phyloP scores from a whole-genome alignment of 2,797 vertebrate genomes.

The Ptychadena robeensis region DNA sequence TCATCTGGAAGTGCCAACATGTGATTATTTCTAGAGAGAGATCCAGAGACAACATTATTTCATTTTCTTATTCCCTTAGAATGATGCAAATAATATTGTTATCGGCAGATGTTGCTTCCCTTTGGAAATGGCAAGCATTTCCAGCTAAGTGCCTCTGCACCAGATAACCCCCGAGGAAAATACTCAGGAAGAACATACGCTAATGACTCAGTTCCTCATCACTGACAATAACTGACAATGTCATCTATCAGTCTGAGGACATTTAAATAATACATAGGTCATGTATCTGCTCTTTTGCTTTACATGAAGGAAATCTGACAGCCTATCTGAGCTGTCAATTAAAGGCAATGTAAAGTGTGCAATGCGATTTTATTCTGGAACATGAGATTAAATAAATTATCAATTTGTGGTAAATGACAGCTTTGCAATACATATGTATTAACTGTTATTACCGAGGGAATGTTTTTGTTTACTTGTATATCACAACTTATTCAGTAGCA shows the following conservation, averaged over 20 bases:
- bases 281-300: slow-evolving; percentile 21
- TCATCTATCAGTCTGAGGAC: slow-evolving; percentile 44
- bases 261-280: slow-evolving; percentile 48
- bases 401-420: neutral
- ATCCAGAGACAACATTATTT: too few relatives aligned
- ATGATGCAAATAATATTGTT: slow-evolving; percentile 28
- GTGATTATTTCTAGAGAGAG: slow-evolving; percentile 37
- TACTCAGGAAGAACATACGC: slow-evolving; percentile 13
- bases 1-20: slow-evolving; percentile 33
- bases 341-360: neutral
- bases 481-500: too few relatives aligned
- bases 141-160: slow-evolving; percentile 29
- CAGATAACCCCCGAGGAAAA: slow-evolving; percentile 35
- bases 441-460: neutral
- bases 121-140: slow-evolving; percentile 31
- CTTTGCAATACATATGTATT: too few relatives aligned
- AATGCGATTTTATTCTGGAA: neutral
- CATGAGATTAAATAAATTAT: neutral
- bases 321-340: neutral
- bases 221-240: slow-evolving; percentile 35
- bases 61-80: slow-evolving; percentile 16
- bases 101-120: slow-evolving; percentile 23
- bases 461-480: too few relatives aligned
- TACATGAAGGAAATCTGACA: slow-evolving; percentile 4
- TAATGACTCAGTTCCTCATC: slow-evolving; percentile 33